Base-by-base conservation (phyloP, 2,888 invertebrate genomes). In the Heliothis peltigera region DNA sequence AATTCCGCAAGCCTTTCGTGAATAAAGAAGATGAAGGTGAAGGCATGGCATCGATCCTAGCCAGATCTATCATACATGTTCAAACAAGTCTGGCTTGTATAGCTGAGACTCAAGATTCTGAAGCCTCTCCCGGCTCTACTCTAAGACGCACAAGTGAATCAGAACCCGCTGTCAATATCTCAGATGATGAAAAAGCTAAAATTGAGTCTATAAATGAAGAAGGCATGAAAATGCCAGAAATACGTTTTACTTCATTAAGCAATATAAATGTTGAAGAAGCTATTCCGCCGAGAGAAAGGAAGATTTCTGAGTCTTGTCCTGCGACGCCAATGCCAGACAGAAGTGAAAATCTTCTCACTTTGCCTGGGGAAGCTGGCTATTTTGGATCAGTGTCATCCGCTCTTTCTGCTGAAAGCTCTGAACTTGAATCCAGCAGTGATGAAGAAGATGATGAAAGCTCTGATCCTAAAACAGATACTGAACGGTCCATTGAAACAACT, bases 11-110 rank as follows among this genome's bases (percentile, higher is more conserved):
- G 81, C 83, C 91, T 2, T 87, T 84, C 53, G 76, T 80, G n/a
- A 89, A 88, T 75, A 89, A 88, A 73, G 87, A 89, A 55, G 95
- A 95, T 39, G 95, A 95, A 77, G 95, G 95, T 1, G 95, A 95
- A 57, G 95, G 96, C 1, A 96, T 97, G 95, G 96, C 96, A 0
- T 96, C 97, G 15, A 92, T 97, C 51, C 89, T 97, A 18, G 97
- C 97, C 8, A 93, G 96, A 68, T 96, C 97, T 2, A 95, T 97
- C 1, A 95, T 96, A 76, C 95, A 95, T 61, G 96, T 95, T 4
- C 95, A 95, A 47, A 95, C 95, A 4, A 96, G 95, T 82, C 89
- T 96, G 17, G 95, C 96, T 68, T 95, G 95, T 78, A 96, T 96
- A 47, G 92, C 95, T 6, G 96, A 96, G 82, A 92, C 91, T 2